Evolutionary conservation across 1,140 invertebrate species (phyloP).

Genomic region (Achatina immaculata): DNA sequence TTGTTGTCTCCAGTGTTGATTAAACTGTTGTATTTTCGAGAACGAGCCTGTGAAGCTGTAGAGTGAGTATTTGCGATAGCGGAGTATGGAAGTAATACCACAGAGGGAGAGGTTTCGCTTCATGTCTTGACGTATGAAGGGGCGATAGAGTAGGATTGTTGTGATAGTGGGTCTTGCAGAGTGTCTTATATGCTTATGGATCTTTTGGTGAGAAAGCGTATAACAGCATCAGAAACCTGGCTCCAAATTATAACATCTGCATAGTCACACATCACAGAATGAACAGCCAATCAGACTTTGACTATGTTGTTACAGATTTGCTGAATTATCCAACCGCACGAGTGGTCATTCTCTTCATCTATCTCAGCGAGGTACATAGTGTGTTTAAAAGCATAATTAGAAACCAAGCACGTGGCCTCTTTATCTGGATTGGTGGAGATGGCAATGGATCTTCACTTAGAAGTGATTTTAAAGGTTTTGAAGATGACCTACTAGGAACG

Average conservation of each 20-base stretch:
- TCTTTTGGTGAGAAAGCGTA: slow-evolving; percentile 5
- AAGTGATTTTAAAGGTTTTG: neutral
- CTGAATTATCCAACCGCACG: neutral
- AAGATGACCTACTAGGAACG: neutral
- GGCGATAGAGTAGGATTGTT: too few species aligned
- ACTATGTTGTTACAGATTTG: neutral
- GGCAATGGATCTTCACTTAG: neutral
- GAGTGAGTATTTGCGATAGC: too few species aligned
- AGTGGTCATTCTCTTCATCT: neutral
- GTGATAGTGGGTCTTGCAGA: too few species aligned
- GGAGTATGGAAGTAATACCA: too few species aligned
- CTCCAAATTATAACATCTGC: neutral
- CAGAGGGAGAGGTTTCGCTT: too few species aligned
- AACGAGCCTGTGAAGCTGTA: too few species aligned
- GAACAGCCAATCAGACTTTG: neutral
- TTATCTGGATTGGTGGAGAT: slow-evolving; percentile 24
- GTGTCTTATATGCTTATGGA: neutral
- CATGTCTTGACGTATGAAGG: too few species aligned
- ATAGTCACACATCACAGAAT: slow-evolving; percentile 5
- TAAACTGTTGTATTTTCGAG: too few species aligned
- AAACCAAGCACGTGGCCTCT: neutral
- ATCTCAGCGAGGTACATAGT: neutral
- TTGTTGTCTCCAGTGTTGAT: too few species aligned
- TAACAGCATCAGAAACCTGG: neutral
- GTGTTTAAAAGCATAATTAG: neutral